Base-by-base conservation (phyloP, 2,888 invertebrate species). In the Drosophila parthenogenetica region DNA sequence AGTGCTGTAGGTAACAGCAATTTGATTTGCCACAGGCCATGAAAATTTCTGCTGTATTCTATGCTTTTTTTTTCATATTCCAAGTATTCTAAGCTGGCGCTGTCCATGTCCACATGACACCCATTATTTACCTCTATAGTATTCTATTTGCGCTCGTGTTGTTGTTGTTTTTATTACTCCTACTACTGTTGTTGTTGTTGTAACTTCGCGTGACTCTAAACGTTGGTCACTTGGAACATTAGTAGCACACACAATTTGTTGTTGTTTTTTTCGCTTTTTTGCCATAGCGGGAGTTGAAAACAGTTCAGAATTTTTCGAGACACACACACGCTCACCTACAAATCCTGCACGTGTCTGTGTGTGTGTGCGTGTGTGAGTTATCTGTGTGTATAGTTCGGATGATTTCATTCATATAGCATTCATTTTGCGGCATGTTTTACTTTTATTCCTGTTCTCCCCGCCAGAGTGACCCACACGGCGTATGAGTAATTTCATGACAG, bases 201-300 rank as follows among this genome's bases (percentile, higher is more conserved):
- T 78, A 69, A 67, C 74, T 85, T 89, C 73, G 90, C 89, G 89
- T 89, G 89, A 90, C 89, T 81, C 78, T 61, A 69, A 73, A 74
- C 83, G 77, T 73, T 90, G 89, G 90, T 86, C 89, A 90, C 72
- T 79, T 75, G 58, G 67, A 73, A 64, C 75, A 87, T 87, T 86
- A 76, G 76, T 79, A 77, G 71, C 69, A 71, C 74, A 74, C 72
- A 73, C 63, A 73, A 42, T 61, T 68, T 68, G 62, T 72, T 57
- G 42, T 65, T 69, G 50, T 71, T 80, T 39, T 58, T 65, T 68
- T 61, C 49, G 60, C 60, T 43, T 69, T 78, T 37, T 60, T 66
- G 57, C 61, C 49, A 62, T 70, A 42, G 74, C 63, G 71, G 67
- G 67, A 69, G 71, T 75, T 71, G 87, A 86, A 87, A 78, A 72